Evolutionary conservation across 2,888 invertebrate genomes (phyloP), one percentile per base, ranked within the genome.

Genomic region (Agrilus cyanescens): DNA sequence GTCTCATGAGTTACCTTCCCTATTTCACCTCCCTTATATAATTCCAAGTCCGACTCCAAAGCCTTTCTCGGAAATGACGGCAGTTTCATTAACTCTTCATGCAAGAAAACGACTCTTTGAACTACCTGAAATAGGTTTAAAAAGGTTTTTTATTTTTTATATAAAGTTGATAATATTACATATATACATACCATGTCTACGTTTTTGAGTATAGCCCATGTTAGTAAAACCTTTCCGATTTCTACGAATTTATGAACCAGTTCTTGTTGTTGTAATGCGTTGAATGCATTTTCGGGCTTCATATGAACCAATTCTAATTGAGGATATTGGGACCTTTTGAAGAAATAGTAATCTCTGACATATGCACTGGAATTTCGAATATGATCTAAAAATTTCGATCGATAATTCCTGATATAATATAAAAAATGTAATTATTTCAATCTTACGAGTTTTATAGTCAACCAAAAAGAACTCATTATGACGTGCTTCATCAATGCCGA

Each of bases 21-120:
- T 54, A 93, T 78, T 55, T 85, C 82, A 8, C 91, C 93, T 1
- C 88, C 85, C 59, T 85, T 83, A 66, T 91, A 93, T 34, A 95
- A 73, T 57, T 91, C 89, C 52, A 98, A 78, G 64, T 98, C 96
- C 0, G 95, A 87, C 67, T 99, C 98, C 1, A 99, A 70, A 2
- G 97, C 96, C 69, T 97, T 97, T 25, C 98, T 76, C 0, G 98
- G 98, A 63, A 99, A 99, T 0, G 97, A 90, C 0, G 97, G 97
- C 7, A 98, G 71, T 63, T 98, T 98, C 82, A 96, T 95, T 7
- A 99, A 73, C 65, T 99, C 98, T 59, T 99, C 98, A 64, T 98
- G 97, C 5, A 99, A 74, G 62, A 98, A 98, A 3, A 96, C 94
- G 4, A 98, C 96, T 50, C 97, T 77, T 70, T 96, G 97, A 6